Base-by-base conservation (phyloP, 1,140 invertebrate species). In the Pseudachorutes palmiensis region DNA sequence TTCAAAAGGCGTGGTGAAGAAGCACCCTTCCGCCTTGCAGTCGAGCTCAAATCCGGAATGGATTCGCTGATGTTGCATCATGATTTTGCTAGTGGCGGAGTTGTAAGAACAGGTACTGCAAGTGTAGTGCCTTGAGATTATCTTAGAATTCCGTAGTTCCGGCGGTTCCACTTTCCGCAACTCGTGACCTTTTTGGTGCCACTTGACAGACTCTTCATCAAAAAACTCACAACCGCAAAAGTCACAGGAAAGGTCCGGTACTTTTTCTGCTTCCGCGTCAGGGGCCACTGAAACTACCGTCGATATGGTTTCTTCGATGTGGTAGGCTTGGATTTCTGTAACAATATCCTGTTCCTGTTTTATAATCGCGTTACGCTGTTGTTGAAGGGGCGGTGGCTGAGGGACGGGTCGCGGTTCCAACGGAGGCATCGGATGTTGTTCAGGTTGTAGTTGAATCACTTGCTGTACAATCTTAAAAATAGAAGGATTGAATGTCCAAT, bases 221-320 rank as follows among this genome's bases (percentile, higher is more conserved):
- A 77, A 76, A 74, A 82, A 81, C 70, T 82, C 80, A 74, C 80
- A 80, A 69, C 81, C 82, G 76, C 81, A 82, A 67, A 76, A 76
- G 65, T 74, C 76, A 75, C 79, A 84, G 77, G 80, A 79, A 78
- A 80, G 76, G 64, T 70, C 72, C 24, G 64, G 62, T 76, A 74
- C 66, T 51, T 68, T 74, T 67, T 55, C 12, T 16, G 51, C 5
- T 22, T 55, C 51, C 9, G 24, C 14, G 9, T 55, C 51, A 26
- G 51, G 51, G 26, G 5, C 2, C 9, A 30, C 16, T 5, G 5
- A 9, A 24, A 19, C 12, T 5, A 61, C 58, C 26, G 5, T 12
- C 5, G 58, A 61, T 9, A 61, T 61, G 5, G 31, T 24, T 30
- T 61, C 58, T 14, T 61, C 28, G 19, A 61, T 63, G 32, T 63